These are phyloP conservation scores for Toxonevra muliebris DNA, from an alignment of 2,888 invertebrate species.

Conservation along the genomic window DNA sequence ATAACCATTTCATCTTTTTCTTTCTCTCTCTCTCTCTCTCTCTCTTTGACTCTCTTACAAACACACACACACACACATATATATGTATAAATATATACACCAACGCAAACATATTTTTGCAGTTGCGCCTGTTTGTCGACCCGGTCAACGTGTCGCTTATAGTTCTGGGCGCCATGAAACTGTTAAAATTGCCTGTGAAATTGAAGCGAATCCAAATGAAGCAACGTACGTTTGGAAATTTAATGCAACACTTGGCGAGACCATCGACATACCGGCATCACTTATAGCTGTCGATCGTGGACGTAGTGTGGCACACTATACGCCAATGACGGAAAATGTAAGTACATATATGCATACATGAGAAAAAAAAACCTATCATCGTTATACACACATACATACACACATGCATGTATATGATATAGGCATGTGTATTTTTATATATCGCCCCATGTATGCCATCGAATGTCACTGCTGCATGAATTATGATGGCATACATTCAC, in stretches of 20 bases:
- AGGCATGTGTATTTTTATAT: too few species aligned
- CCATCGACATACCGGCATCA: constrained; percentile 73
- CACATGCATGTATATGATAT: not conserved
- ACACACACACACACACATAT: not conserved
- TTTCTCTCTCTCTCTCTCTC: not conserved
- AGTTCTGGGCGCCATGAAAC: constrained; percentile 79
- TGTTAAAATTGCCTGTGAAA: constrained; percentile 75
- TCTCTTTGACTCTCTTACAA: not conserved
- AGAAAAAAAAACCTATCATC: constrained; percentile 2
- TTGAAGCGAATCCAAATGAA: constrained; percentile 78
- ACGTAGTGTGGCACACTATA: constrained; percentile 74
- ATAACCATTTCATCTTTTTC: not conserved
- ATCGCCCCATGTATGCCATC: not conserved
- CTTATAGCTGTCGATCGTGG: constrained; percentile 71
- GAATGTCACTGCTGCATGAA: constrained; percentile 32
- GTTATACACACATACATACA: not conserved
- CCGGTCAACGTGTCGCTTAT: constrained; percentile 74
- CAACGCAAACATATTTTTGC: constrained; percentile 32
- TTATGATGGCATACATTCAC: constrained; percentile 19
- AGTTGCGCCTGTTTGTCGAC: constrained; percentile 79
- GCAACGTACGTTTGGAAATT: constrained; percentile 79
- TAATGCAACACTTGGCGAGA: constrained; percentile 75
- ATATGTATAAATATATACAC: not conserved
- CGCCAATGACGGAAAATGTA: constrained; percentile 74
- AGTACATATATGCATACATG: constrained; percentile 41